Conservation (phyloP, 2,797 vertebrate genomes). For the Eupleurogrammus muticus region DNA sequence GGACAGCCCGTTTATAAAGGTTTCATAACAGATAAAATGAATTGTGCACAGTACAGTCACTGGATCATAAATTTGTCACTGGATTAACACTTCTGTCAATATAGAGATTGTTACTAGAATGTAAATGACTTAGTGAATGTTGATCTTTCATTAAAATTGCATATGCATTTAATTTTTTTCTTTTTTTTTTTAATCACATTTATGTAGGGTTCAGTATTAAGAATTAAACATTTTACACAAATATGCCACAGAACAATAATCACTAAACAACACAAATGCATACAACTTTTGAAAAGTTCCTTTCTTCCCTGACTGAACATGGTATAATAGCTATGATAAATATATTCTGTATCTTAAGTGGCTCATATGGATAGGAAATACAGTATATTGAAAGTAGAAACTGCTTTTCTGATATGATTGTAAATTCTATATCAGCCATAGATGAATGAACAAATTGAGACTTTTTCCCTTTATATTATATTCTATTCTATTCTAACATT, state of each 20-base stretch:
- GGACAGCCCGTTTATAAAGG: too few relatives aligned
- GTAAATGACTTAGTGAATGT: not conserved
- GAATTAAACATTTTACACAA: not conserved
- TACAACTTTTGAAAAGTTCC: conserved; percentile 4
- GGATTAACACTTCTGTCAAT: not conserved
- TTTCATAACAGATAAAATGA: conserved; percentile 53
- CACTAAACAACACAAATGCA: too few relatives aligned
- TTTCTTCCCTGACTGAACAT: not conserved
- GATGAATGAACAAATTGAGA: too few relatives aligned
- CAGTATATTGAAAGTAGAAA: too few relatives aligned
- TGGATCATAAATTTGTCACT: conserved; percentile 30
- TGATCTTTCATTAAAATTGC: not conserved
- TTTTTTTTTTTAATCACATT: not conserved
- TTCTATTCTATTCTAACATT: too few relatives aligned
- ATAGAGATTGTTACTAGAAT: not conserved
- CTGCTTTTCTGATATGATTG: too few relatives aligned
- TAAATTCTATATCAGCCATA: too few relatives aligned
- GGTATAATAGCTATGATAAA: not conserved
- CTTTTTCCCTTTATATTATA: too few relatives aligned
- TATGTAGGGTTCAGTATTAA: not conserved
- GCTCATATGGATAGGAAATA: not conserved
- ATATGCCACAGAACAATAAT: too few relatives aligned
- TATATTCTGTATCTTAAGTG: not conserved
- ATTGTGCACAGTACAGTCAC: conserved; percentile 18
- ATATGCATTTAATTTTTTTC: not conserved